Conservation (phyloP, 2,113 vertebrate genomes). For the Malurus elegans region DNA sequence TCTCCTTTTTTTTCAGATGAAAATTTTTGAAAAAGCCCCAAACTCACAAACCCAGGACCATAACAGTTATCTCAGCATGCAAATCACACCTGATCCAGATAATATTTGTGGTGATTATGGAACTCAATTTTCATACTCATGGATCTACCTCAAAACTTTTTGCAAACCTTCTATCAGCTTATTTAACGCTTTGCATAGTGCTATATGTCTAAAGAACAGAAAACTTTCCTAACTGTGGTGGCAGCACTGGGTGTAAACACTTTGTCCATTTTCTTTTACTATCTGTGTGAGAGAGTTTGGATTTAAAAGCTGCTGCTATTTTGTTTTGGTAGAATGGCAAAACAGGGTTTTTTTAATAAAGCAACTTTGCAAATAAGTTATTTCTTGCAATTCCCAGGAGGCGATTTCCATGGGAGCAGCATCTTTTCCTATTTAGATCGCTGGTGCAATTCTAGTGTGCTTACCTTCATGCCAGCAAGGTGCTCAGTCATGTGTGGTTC, state of each 20-base stretch:
- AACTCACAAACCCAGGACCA: neutral
- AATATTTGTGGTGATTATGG: neutral
- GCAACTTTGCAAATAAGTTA: neutral
- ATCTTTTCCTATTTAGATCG: neutral
- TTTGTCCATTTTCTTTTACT: neutral
- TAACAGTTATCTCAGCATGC: neutral
- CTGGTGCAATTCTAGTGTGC: neutral
- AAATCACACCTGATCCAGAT: neutral
- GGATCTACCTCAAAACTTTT: neutral
- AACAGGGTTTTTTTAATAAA: neutral
- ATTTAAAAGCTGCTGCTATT: neutral
- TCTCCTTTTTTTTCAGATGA: neutral
- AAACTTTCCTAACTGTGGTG: neutral
- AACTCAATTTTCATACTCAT: neutral
- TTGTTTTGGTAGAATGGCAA: neutral
- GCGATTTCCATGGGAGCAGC: neutral
- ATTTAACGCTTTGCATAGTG: neutral
- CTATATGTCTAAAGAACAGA: neutral
- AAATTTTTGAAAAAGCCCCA: neutral
- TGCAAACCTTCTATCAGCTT: neutral
- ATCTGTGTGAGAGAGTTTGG: neutral
- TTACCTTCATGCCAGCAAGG: neutral
- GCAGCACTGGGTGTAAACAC: accelerated
- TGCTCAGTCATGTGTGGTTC: neutral
- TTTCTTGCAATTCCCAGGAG: neutral